These are phyloP conservation scores for Peribatodes rhomboidaria DNA, from an alignment of 2,888 invertebrate genomes.

Conservation along the genomic window DNA sequence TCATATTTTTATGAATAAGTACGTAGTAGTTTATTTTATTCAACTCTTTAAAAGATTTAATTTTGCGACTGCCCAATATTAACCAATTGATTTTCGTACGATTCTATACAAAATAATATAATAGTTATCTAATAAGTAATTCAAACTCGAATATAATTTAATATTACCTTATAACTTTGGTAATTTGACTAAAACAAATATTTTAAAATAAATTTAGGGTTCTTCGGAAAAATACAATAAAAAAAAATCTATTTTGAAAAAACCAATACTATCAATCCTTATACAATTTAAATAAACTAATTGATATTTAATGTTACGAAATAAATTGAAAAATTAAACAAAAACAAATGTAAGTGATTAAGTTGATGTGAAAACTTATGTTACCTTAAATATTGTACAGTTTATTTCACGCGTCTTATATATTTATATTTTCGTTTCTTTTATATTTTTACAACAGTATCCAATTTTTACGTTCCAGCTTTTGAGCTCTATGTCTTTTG, in stretches of 20 bases:
- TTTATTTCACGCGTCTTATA: not conserved
- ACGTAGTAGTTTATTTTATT: not conserved
- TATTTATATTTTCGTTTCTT: no score
- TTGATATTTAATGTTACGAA: slow-evolving; percentile 15
- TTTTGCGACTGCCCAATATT: slow-evolving; percentile 16
- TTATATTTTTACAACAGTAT: slow-evolving; percentile 5
- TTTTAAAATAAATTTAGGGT: slow-evolving; percentile 34
- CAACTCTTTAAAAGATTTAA: slow-evolving; percentile 3
- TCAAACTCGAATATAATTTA: slow-evolving; percentile 43
- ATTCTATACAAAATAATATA: slow-evolving; percentile 10
- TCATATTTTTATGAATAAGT: not conserved
- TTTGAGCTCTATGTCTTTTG: slow-evolving; percentile 21
- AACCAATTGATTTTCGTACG: slow-evolving; percentile 5
- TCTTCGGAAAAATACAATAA: slow-evolving; percentile 23
- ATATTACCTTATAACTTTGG: slow-evolving; percentile 46
- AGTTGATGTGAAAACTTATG: slow-evolving; percentile 7
- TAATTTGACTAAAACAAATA: slow-evolving; percentile 46
- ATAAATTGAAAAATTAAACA: slow-evolving; percentile 12
- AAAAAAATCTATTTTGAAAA: slow-evolving; percentile 9
- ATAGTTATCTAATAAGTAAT: slow-evolving; percentile 17
- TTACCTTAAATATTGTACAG: slow-evolving; percentile 7
- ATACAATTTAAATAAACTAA: slow-evolving; percentile 12
- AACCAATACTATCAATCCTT: slow-evolving; percentile 2
- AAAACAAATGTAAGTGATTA: slow-evolving; percentile 8
- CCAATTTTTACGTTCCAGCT: slow-evolving; percentile 1